Evolutionary conservation across 2,888 invertebrate species (phyloP).

Genomic region (Oscheius sp.): DNA sequence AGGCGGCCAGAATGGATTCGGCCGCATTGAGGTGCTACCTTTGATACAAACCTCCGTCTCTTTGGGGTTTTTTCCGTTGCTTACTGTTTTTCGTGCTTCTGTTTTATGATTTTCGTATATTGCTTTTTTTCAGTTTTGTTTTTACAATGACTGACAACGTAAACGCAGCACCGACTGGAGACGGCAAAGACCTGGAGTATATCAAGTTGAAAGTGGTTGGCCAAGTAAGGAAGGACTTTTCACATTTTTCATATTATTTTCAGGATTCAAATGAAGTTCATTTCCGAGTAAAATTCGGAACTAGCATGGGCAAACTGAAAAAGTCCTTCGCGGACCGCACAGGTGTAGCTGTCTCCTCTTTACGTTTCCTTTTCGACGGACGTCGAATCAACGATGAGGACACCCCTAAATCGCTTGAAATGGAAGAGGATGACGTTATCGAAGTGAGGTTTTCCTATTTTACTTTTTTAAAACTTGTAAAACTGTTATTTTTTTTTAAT

Average conservation of each 20-base stretch:
- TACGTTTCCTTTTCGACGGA: constrained; percentile 82
- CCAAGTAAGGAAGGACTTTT: not conserved
- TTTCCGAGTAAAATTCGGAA: constrained; percentile 82
- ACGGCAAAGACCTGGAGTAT: not conserved
- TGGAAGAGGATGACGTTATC: constrained; percentile 82
- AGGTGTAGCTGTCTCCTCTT: constrained; percentile 80
- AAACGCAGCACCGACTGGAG: not conserved
- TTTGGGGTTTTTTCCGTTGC: too few species aligned
- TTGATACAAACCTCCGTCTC: too few species aligned
- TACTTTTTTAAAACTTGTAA: too few species aligned
- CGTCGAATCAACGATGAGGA: constrained; percentile 82
- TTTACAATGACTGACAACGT: too few species aligned
- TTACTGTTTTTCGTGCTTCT: too few species aligned
- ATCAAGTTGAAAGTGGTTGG: constrained; percentile 7
- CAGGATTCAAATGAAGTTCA: constrained; percentile 80
- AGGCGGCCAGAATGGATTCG: too few species aligned
- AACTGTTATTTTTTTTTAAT: too few species aligned
- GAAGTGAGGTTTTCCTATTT: constrained; percentile 79
- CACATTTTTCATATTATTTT: constrained; percentile 34
- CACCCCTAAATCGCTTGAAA: constrained; percentile 80
- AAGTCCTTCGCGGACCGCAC: constrained; percentile 82
- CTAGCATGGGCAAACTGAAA: constrained; percentile 82
- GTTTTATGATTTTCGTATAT: too few species aligned
- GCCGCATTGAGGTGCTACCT: too few species aligned
- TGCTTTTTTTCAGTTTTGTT: too few species aligned